phyloP scores from a whole-genome alignment of 2,888 invertebrate genomes.

The Aleiodes testaceus region DNA sequence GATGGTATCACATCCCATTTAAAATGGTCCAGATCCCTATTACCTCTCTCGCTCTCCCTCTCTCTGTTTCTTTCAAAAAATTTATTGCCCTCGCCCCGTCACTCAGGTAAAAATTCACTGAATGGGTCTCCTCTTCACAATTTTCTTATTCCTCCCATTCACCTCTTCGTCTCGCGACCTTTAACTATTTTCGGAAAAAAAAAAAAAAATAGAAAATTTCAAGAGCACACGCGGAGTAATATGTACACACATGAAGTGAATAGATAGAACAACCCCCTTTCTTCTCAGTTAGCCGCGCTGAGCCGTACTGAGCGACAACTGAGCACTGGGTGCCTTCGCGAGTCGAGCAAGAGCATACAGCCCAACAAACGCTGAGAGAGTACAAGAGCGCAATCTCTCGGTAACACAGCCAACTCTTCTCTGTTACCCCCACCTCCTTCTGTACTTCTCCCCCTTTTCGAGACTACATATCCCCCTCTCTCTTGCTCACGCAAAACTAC shows the following conservation, averaged over 20 bases:
- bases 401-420: slow-evolving; percentile 61
- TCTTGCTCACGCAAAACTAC: background rate
- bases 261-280: slow-evolving; percentile 61
- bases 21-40: background rate
- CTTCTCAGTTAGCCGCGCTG: slow-evolving; percentile 70
- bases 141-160: slow-evolving; percentile 1
- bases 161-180: background rate
- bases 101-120: slow-evolving; percentile 30
- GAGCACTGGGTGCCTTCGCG: slow-evolving; percentile 74
- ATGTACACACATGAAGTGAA: slow-evolving; percentile 58
- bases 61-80: slow-evolving; percentile 15
- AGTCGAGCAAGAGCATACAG: slow-evolving; percentile 65
- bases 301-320: slow-evolving; percentile 75
- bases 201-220: background rate
- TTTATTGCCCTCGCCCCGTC: slow-evolving; percentile 37
- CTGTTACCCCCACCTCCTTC: slow-evolving; percentile 66
- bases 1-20: slow-evolving; percentile 13
- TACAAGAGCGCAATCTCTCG: slow-evolving; percentile 76
- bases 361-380: slow-evolving; percentile 64
- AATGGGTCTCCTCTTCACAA: no score
- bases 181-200: background rate
- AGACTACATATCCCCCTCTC: background rate
- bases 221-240: slow-evolving; percentile 37
- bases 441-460: slow-evolving; percentile 43
- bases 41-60: slow-evolving; percentile 20